Base-by-base conservation (phyloP, 2,888 invertebrate species). In the Hyalella azteca region DNA sequence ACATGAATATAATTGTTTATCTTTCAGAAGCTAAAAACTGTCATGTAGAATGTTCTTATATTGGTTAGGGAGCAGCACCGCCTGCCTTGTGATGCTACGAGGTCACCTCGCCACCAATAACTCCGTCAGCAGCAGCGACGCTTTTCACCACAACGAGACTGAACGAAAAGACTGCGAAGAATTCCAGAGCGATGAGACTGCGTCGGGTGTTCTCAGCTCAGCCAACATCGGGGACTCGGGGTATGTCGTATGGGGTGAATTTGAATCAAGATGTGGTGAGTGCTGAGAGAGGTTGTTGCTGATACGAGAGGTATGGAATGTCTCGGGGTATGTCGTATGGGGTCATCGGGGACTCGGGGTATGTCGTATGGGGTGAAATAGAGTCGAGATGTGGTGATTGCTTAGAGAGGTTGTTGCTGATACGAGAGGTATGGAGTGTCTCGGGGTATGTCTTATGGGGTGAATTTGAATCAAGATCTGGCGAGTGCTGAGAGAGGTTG, bases 161-260 rank as follows among this genome's bases (percentile, higher is more conserved):
- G 11, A 26, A 29, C 13, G 54, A 26, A 3, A 54, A 22, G 54
- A 22, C 13, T 54, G 54, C 13, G 54, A 54, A 54, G 54, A n/a
- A n/a, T n/a, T 29, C 13, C 4, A 66, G 36, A 66, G 5, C 66
- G 66, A 66, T 7, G 66, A 66, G 32, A 36, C 13, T 19, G 66
- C 66, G 29, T 66, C 66, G 36, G 66, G 66, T 13, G 36, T 66
- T 85, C 92, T 98, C 87, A 95, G 97, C 87, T 95, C 98, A 19
- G 98, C 98, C 78, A 98, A 98, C 89, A 95, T 98, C 86, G 98
- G 98, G n/a, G 98, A 98, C 90, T 97, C 97, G 87, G 98, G 98
- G 19, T 66, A 36, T 29, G 66, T 54, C 29, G 5, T 49, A 15
- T 22, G 0, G n/a, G 49, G 19, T 49, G n/a, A 49, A 13, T 49